phyloP scores from a whole-genome alignment of 2,888 invertebrate species.

The Oscheius sp. region DNA sequence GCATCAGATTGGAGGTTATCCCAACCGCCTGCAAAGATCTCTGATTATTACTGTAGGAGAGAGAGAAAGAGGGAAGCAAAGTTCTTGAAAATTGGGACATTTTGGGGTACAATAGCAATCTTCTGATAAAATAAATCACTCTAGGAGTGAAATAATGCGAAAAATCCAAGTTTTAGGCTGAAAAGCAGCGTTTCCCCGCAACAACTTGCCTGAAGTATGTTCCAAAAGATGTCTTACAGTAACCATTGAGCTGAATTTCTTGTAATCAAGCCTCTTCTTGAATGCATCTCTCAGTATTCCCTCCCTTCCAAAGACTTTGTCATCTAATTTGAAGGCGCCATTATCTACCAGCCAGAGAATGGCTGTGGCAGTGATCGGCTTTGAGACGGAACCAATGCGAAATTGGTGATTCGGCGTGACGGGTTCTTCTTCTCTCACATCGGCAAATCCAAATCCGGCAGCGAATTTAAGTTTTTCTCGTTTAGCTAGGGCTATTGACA shows the following conservation, averaged over 20 bases:
- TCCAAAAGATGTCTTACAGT: slow-evolving; percentile 67
- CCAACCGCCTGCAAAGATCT: slow-evolving; percentile 60
- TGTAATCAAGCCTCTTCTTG: slow-evolving; percentile 55
- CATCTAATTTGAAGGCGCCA: slow-evolving; percentile 59
- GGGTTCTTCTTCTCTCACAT: slow-evolving; percentile 58
- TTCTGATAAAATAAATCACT: no score
- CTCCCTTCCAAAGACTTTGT: slow-evolving; percentile 59
- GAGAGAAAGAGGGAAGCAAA: no score
- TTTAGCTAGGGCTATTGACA: slow-evolving; percentile 68
- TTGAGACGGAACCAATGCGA: slow-evolving; percentile 68
- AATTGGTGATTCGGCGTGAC: slow-evolving; percentile 68
- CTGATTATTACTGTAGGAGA: not conserved
- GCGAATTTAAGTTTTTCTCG: slow-evolving; percentile 68
- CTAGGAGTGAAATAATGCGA: no score
- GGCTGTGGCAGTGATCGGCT: slow-evolving; percentile 68
- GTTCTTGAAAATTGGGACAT: no score
- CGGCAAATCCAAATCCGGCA: slow-evolving; percentile 68
- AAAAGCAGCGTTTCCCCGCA: no score
- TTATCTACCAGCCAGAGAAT: slow-evolving; percentile 64
- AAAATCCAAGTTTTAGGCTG: no score
- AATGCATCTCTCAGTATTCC: slow-evolving; percentile 64
- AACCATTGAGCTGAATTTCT: slow-evolving; percentile 62
- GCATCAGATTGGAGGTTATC: slow-evolving; percentile 65
- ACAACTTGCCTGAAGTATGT: slow-evolving; percentile 62
- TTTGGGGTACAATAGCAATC: no score